These are phyloP conservation scores for Brachyhypopomus occidentalis DNA, from an alignment of 2,113 vertebrate genomes.

Conservation along the genomic window DNA sequence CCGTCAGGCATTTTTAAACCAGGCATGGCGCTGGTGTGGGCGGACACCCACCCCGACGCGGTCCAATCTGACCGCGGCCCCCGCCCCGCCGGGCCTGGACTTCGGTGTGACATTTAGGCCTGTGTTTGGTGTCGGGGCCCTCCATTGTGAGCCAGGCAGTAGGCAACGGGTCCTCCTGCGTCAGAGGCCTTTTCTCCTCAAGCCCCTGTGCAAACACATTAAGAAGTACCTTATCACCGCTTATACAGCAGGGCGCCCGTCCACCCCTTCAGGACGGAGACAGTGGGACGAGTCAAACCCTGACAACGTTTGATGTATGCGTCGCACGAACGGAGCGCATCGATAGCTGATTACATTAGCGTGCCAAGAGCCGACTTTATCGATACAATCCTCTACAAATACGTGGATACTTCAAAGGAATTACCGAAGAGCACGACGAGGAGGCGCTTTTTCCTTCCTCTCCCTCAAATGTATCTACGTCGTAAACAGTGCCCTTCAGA, in stretches of 20 bases:
- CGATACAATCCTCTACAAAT: neutral
- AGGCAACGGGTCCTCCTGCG: slow-evolving; percentile 70
- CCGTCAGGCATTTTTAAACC: slow-evolving; percentile 65
- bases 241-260: slow-evolving; percentile 66
- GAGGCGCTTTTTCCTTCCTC: no score
- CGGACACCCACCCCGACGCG: slow-evolving; percentile 13
- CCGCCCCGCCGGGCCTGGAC: slow-evolving; percentile 29
- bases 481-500: no score
- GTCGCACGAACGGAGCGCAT: slow-evolving; percentile 22
- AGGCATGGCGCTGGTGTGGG: neutral
- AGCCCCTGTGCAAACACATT: slow-evolving; percentile 78
- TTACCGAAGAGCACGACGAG: no score
- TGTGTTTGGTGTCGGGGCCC: slow-evolving; percentile 67
- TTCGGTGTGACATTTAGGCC: slow-evolving; percentile 73
- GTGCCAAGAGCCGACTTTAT: neutral
- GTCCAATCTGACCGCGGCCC: slow-evolving; percentile 54
- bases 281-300: slow-evolving; percentile 35
- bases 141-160: slow-evolving; percentile 63
- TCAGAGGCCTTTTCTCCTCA: slow-evolving; percentile 74
- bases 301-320: slow-evolving; percentile 32
- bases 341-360: slow-evolving; percentile 24
- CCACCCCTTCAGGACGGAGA: slow-evolving; percentile 39
- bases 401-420: neutral
- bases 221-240: slow-evolving; percentile 76
- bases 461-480: no score